phyloP scores from a whole-genome alignment of 2,113 vertebrate genomes.

The Microcebus ravelobensis region DNA sequence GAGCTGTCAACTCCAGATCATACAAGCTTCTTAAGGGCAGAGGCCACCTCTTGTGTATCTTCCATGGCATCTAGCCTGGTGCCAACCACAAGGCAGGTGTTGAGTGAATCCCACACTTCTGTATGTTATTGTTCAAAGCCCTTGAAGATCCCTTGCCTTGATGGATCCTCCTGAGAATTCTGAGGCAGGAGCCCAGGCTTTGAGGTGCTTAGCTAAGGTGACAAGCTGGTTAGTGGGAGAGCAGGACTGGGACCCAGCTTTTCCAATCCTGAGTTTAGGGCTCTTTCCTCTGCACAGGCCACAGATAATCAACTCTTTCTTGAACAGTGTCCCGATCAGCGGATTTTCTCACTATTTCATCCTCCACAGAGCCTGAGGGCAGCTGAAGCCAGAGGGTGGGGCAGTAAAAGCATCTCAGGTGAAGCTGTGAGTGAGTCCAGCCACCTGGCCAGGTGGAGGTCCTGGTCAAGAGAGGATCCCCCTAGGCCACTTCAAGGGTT shows the following conservation, averaged over 20 bases:
- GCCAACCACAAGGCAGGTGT: not conserved
- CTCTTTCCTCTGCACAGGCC: not conserved
- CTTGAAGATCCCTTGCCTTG: not conserved
- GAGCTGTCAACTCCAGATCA: not conserved
- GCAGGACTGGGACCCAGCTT: too few species aligned
- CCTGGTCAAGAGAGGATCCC: not conserved
- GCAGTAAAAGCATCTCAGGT: not conserved
- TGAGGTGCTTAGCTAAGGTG: not conserved
- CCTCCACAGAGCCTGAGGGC: not conserved
- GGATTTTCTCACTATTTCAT: not conserved
- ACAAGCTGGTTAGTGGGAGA: not conserved
- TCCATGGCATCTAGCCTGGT: not conserved
- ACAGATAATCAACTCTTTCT: not conserved
- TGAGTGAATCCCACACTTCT: not conserved
- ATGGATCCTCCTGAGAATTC: not conserved
- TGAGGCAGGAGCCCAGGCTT: not conserved
- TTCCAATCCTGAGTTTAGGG: not conserved
- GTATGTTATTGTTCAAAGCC: not conserved
- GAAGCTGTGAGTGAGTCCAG: not conserved
- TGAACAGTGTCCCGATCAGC: not conserved
- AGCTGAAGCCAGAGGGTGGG: not conserved
- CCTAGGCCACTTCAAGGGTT: not conserved
- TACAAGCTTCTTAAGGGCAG: not conserved
- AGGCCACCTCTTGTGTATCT: not conserved
- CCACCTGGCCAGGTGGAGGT: not conserved